Conservation (phyloP, 2,797 vertebrate genomes). For the Chelon labrosus region DNA sequence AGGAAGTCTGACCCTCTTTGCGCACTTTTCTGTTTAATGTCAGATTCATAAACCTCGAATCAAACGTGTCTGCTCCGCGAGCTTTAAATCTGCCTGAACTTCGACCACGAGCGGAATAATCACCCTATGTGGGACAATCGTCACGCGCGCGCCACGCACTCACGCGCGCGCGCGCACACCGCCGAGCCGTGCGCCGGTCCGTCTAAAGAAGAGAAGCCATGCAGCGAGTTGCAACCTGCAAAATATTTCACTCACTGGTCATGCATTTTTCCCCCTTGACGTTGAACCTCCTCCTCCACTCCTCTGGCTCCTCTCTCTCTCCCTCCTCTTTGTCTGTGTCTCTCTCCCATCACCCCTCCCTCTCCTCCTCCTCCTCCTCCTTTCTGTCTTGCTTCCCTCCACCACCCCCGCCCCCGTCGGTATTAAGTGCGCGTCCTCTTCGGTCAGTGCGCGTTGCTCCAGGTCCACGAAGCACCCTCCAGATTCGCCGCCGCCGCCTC, state of each 20-base stretch:
- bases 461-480: conserved; percentile 53
- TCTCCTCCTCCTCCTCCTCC: conserved; percentile 52
- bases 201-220: conserved; percentile 59
- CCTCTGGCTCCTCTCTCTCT: conserved; percentile 53
- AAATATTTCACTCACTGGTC: conserved; percentile 86
- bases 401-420: conserved; percentile 53
- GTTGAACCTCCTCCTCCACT: conserved; percentile 77
- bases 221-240: conserved; percentile 81
- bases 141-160: not conserved
- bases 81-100: conserved; percentile 43
- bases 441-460: conserved; percentile 73
- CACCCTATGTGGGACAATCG: conserved; percentile 31
- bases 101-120: conserved; percentile 45
- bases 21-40: not conserved
- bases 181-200: conserved; percentile 38
- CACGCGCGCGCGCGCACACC: not conserved
- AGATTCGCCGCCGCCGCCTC: conserved; percentile 17
- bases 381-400: conserved; percentile 54
- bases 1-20: not conserved
- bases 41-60: conserved; percentile 1
- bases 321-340: conserved; percentile 36
- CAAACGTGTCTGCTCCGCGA: not conserved
- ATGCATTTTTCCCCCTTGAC: conserved; percentile 79
- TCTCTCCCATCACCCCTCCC: conserved; percentile 55
- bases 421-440: conserved; percentile 78